A percentile compares a stretch with the other conserved stretches of the same genome.
Conservation (phyloP, 2,888 invertebrate species). For the Drosophila crucigera region DNA sequence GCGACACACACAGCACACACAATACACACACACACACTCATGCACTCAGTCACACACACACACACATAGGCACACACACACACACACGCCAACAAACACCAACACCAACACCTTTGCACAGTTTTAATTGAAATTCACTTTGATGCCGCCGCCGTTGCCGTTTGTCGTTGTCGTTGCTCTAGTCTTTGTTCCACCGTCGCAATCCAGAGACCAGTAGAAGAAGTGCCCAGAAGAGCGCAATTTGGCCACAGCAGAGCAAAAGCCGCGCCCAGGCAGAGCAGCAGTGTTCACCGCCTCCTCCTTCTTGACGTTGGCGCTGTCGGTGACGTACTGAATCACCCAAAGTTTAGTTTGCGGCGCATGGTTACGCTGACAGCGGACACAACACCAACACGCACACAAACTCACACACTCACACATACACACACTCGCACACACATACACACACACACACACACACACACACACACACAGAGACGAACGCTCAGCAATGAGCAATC, state of each 20-base stretch:
- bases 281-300: conserved; percentile 76
- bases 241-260: conserved; percentile 38
- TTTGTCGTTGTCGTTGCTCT: conserved; percentile 2
- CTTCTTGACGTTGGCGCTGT: conserved; percentile 77
- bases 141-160: conserved; percentile 41
- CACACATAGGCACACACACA: conserved; percentile 18
- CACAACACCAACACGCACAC: conserved; percentile 32
- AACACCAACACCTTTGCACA: conserved; percentile 63
- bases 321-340: conserved; percentile 77
- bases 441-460: not conserved
- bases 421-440: conserved; percentile 10
- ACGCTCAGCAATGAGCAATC: conserved; percentile 5
- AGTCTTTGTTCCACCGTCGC: conserved; percentile 13
- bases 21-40: conserved; percentile 8
- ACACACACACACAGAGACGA: conserved; percentile 15
- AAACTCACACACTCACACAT: conserved; percentile 24
- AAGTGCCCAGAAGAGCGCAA: conserved; percentile 33
- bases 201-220: conserved; percentile 36
- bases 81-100: conserved; percentile 29
- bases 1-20: conserved; percentile 42
- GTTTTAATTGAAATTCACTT: conserved; percentile 67
- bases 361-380: conserved; percentile 56
- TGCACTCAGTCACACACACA: conserved; percentile 23
- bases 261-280: conserved; percentile 55
- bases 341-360: conserved; percentile 71